phyloP scores from a whole-genome alignment of 2,797 vertebrate species.

The Hafferia zeledoni region DNA sequence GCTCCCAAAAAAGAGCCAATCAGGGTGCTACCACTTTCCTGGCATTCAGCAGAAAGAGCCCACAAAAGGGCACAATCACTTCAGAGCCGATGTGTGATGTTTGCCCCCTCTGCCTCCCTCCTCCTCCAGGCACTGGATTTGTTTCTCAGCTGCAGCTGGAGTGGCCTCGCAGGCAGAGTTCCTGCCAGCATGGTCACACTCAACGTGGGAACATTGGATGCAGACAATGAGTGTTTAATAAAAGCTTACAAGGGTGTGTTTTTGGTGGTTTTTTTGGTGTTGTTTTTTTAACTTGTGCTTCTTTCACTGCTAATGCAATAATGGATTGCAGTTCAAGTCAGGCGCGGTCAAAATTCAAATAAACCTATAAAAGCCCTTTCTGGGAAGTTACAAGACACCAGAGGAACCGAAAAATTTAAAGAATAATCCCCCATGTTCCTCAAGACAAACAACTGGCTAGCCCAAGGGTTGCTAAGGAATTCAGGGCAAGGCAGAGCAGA shows the following conservation, averaged over 20 bases:
- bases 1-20: neutral
- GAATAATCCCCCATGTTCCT: neutral
- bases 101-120: neutral
- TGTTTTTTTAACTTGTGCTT: neutral
- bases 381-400: neutral
- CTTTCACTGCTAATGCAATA: neutral
- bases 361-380: slow-evolving; percentile 13
- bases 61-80: neutral
- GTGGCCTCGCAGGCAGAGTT: neutral
- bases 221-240: slow-evolving; percentile 4
- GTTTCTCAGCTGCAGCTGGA: neutral
- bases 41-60: neutral
- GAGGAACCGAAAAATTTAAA: neutral
- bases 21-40: neutral
- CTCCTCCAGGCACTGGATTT: neutral
- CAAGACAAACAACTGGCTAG: neutral
- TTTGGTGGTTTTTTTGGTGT: accelerated
- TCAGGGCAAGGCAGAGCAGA: neutral
- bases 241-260: neutral
- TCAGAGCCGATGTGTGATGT: neutral
- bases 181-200: neutral
- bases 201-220: neutral
- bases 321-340: neutral
- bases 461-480: neutral
- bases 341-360: neutral